These are phyloP conservation scores for Catostomus latipinnis DNA, from an alignment of 2,797 vertebrate species.

Conservation along the genomic window DNA sequence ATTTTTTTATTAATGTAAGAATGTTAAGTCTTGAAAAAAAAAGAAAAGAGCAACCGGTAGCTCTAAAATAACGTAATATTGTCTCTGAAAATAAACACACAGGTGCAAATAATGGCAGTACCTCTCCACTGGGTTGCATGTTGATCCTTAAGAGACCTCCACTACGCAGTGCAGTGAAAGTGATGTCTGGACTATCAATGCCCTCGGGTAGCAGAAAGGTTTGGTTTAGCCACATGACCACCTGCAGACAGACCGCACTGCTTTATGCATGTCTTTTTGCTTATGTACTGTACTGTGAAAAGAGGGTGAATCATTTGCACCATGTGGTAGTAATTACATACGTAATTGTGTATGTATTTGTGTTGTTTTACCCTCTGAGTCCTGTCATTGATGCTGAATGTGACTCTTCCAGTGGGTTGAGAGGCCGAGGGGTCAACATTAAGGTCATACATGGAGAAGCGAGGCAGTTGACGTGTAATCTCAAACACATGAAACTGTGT, in stretches of 20 bases:
- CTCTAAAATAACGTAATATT: too few species aligned
- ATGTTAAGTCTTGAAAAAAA: too few species aligned
- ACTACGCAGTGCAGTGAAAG: constrained; percentile 88
- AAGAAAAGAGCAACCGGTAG: too few species aligned
- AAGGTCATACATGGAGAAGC: constrained; percentile 94
- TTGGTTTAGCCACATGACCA: constrained; percentile 94
- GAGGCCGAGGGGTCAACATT: constrained; percentile 64
- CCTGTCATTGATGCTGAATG: constrained; percentile 84
- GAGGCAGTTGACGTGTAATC: constrained; percentile 92
- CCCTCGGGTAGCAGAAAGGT: constrained; percentile 94
- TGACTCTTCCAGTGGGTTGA: constrained; percentile 82
- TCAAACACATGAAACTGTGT: constrained; percentile 97
- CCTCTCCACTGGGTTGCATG: constrained; percentile 84
- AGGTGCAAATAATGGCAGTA: constrained; percentile 31
- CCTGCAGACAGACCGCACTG: constrained; percentile 70
- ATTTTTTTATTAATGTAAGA: too few species aligned
- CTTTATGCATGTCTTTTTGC: too few species aligned
- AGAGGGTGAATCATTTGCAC: too few species aligned
- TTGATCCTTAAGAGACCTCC: constrained; percentile 83
- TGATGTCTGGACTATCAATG: constrained; percentile 82
- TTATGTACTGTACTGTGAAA: too few species aligned
- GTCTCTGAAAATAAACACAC: too few species aligned
- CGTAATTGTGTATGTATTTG: background rate
- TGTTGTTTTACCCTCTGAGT: constrained; percentile 75
- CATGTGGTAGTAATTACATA: too few species aligned